Percentiles rank a stretch among this genome's conserved stretches.
Conservation (phyloP, 2,113 vertebrate species). For the Ramphastos sulfuratus region DNA sequence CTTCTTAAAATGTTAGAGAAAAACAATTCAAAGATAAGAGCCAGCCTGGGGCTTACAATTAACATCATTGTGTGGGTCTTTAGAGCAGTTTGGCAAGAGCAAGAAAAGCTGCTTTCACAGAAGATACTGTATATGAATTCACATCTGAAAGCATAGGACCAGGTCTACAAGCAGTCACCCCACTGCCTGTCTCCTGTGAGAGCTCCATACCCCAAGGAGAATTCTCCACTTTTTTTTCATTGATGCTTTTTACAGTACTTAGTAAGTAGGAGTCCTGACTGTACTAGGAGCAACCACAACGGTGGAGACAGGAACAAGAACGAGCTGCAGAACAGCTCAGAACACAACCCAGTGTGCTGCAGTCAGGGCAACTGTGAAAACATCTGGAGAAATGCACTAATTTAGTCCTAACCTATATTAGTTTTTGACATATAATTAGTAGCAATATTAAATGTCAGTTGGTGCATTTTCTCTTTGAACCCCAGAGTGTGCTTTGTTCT, state of each 20-base stretch:
- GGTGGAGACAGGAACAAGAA: neutral
- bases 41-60: slow-evolving; percentile 51
- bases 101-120: slow-evolving; percentile 50
- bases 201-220: neutral
- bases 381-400: neutral
- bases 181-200: neutral
- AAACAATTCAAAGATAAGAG: slow-evolving; percentile 62
- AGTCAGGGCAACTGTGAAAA: neutral
- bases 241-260: neutral
- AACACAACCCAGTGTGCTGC: neutral
- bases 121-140: neutral
- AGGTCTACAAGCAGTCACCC: neutral
- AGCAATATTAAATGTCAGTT: neutral
- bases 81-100: slow-evolving; percentile 6
- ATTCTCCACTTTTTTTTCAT: neutral
- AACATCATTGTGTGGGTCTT: slow-evolving; percentile 43
- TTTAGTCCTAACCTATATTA: neutral
- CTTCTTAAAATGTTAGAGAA: slow-evolving; percentile 55
- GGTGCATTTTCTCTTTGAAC: neutral
- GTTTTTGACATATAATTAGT: neutral
- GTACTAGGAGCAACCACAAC: neutral
- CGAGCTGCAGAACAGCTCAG: neutral
- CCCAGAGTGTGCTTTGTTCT: neutral
- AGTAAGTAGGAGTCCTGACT: neutral
- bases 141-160: neutral